These are phyloP conservation scores for Vespertilio murinus DNA, from an alignment of 2,797 vertebrate species.

Conservation along the genomic window DNA sequence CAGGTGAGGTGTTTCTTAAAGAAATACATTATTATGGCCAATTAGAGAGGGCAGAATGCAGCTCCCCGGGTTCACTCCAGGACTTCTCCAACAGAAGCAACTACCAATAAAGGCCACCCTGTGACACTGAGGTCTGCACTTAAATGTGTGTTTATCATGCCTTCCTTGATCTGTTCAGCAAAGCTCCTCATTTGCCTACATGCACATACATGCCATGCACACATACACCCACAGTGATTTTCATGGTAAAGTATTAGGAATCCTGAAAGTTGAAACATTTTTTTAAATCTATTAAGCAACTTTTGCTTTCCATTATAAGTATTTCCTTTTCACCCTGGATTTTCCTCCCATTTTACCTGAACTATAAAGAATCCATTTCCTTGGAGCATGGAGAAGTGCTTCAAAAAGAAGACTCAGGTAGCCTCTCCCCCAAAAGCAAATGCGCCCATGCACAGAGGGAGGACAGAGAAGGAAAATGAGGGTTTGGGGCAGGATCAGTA, in stretches of 20 bases:
- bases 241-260: not conserved
- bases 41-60: slow-evolving; percentile 2
- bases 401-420: not conserved
- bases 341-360: not conserved
- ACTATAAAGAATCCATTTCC: slow-evolving; percentile 6
- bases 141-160: not conserved
- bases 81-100: not conserved
- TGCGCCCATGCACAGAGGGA: not conserved
- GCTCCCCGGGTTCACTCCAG: not conserved
- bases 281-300: slow-evolving; percentile 5
- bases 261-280: not conserved
- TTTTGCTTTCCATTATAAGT: not conserved
- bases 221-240: not conserved
- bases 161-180: not conserved
- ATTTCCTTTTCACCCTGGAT: not conserved
- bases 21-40: not conserved
- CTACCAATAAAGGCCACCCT: not conserved
- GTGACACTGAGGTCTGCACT: not conserved
- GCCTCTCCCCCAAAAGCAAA: not conserved
- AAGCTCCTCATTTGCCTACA: slow-evolving; percentile 2
- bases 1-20: slow-evolving; percentile 42
- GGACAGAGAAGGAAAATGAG: not conserved
- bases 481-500: not conserved
- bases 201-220: not conserved
- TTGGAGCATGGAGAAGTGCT: not conserved